phyloP scores from a whole-genome alignment of 2,113 vertebrate species.

The Hyperopisus bebe region DNA sequence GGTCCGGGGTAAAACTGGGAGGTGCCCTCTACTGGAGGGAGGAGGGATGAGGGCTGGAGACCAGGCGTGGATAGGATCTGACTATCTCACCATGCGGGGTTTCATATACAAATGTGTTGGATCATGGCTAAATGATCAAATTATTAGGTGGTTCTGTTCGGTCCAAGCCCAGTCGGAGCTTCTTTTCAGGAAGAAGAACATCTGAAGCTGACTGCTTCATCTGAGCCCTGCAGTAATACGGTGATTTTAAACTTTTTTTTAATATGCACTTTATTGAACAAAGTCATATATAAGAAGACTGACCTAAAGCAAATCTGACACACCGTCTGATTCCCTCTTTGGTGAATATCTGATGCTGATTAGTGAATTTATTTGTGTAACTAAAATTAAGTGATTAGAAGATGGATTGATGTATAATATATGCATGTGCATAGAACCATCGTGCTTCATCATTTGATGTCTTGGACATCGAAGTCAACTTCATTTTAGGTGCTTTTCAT shows the following conservation, averaged over 20 bases:
- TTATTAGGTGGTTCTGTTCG: background rate
- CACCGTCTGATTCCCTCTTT: background rate
- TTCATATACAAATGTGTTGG: background rate
- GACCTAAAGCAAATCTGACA: background rate
- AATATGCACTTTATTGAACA: background rate
- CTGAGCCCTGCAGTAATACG: background rate
- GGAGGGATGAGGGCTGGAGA: background rate
- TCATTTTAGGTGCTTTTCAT: background rate
- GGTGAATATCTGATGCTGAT: background rate
- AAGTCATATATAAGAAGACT: background rate
- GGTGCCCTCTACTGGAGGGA: background rate
- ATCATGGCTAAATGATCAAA: background rate
- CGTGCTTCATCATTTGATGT: background rate
- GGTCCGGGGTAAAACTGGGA: background rate
- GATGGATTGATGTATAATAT: background rate
- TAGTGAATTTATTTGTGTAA: background rate
- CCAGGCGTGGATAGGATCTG: background rate
- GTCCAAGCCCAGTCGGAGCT: background rate
- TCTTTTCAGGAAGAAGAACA: background rate
- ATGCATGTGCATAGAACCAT: background rate
- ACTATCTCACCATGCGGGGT: background rate
- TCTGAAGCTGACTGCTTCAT: background rate
- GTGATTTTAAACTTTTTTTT: background rate
- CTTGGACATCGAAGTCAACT: background rate
- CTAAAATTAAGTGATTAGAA: background rate